phyloP scores from a whole-genome alignment of 2,797 vertebrate species.

The Aulostomus chinensis region DNA sequence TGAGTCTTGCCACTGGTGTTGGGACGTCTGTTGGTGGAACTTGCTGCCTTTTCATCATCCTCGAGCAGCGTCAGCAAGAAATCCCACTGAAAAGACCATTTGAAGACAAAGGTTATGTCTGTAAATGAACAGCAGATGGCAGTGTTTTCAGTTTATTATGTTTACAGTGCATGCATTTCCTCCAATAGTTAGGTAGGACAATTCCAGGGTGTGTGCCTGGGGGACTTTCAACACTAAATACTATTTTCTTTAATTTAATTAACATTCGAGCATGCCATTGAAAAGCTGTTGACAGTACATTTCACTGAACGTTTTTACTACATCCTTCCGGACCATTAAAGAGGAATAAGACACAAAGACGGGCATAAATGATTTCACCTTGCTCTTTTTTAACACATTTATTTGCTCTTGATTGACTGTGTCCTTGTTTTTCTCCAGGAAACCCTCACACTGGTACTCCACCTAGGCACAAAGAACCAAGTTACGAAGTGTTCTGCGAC shows the following conservation, averaged over 20 bases:
- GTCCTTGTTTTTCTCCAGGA: constrained; percentile 99
- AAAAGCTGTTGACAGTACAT: constrained; percentile 5
- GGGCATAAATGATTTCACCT: constrained; percentile 78
- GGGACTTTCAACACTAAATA: constrained; percentile 26
- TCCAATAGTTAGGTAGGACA: constrained; percentile 57
- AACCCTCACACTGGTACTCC: constrained; percentile 95
- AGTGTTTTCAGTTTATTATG: constrained; percentile 33
- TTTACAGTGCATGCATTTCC: constrained; percentile 35
- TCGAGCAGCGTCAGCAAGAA: constrained; percentile 90
- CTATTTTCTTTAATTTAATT: background rate
- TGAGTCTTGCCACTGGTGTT: constrained; percentile 75
- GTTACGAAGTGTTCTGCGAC: constrained; percentile 20
- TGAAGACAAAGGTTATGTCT: background rate
- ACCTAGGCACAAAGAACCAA: constrained; percentile 79
- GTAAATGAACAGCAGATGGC: constrained; percentile 66
- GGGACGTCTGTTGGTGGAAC: constrained; percentile 71
- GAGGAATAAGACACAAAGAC: constrained; percentile 24
- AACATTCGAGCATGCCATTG: too few relatives aligned
- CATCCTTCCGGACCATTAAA: background rate
- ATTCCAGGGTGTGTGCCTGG: constrained; percentile 54
- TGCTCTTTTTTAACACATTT: constrained; percentile 92
- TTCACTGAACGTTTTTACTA: background rate
- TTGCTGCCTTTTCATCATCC: constrained; percentile 83
- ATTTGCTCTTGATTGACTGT: constrained; percentile 98
- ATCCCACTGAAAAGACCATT: constrained; percentile 81